A percentile compares a stretch with the other conserved stretches of the same genome.
These are phyloP conservation scores for Periophthalmodon schlosseri DNA, from an alignment of 2,113 vertebrate species.

Conservation along the genomic window DNA sequence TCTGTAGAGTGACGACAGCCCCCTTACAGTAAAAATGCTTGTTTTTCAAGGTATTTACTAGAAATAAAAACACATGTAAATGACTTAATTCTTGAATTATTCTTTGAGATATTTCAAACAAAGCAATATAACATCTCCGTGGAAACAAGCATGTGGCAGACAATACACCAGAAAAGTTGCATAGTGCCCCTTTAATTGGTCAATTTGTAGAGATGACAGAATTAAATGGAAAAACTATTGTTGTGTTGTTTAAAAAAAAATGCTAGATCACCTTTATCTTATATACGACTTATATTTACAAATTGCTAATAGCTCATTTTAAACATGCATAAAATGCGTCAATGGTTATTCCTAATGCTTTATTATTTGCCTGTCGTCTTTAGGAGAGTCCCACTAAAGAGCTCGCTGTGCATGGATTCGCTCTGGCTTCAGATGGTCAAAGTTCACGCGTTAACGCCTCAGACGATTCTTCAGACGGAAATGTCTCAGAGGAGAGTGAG, in stretches of 20 bases:
- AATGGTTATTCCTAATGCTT: neutral
- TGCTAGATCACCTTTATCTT: neutral
- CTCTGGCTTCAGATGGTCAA: constrained; percentile 55
- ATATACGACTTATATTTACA: neutral
- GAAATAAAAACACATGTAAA: too few relatives aligned
- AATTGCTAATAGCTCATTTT: neutral
- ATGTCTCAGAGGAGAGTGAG: constrained; percentile 84
- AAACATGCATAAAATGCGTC: too few relatives aligned
- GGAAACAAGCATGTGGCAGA: too few relatives aligned
- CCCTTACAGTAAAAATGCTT: too few relatives aligned
- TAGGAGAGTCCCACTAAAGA: constrained; percentile 94
- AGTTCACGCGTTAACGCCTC: constrained; percentile 42
- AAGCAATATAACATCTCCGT: too few relatives aligned
- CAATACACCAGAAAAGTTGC: too few relatives aligned
- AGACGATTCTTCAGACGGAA: constrained; percentile 75
- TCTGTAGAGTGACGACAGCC: too few relatives aligned
- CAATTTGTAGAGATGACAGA: neutral
- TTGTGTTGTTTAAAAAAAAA: neutral
- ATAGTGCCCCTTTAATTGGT: too few relatives aligned
- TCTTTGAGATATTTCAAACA: too few relatives aligned
- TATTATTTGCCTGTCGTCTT: neutral
- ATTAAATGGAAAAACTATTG: neutral
- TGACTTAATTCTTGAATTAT: too few relatives aligned
- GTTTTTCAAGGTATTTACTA: too few relatives aligned
- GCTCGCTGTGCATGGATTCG: constrained; percentile 80